phyloP scores from a whole-genome alignment of 2,113 vertebrate species.

The Phasianus colchicus region DNA sequence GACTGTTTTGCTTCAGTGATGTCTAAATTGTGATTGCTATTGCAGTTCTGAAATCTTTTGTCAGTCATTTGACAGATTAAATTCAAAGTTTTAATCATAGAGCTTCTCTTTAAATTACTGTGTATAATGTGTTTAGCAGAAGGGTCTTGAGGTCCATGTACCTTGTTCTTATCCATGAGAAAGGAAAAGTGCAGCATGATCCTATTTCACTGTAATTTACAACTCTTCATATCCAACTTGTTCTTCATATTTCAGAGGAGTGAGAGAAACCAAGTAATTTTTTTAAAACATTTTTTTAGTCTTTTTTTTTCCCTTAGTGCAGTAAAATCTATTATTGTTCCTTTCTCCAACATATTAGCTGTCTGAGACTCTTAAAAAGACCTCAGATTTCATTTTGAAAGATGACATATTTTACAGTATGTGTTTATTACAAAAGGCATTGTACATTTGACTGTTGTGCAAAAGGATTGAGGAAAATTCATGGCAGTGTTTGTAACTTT shows the following conservation, averaged over 20 bases:
- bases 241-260: conserved; percentile 30
- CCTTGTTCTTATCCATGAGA: not conserved
- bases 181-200: not conserved
- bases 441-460: not conserved
- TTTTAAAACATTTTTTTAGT: not conserved
- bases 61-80: not conserved
- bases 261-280: not conserved
- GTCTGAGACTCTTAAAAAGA: conserved; percentile 12
- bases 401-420: not conserved
- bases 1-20: not conserved
- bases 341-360: conserved; percentile 14
- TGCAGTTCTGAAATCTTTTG: not conserved
- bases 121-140: not conserved
- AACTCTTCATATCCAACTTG: conserved; percentile 1
- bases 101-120: not conserved
- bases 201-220: conserved; percentile 9
- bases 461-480: not conserved
- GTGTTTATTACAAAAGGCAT: not conserved
- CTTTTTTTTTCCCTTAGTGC: conserved; percentile 1
- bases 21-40: not conserved
- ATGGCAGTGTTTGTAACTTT: not conserved
- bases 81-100: not conserved
- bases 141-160: not conserved
- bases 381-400: conserved; percentile 43
- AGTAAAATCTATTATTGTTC: conserved; percentile 12